Conservation (phyloP, 1,140 invertebrate genomes). For the Galleria mellonella region DNA sequence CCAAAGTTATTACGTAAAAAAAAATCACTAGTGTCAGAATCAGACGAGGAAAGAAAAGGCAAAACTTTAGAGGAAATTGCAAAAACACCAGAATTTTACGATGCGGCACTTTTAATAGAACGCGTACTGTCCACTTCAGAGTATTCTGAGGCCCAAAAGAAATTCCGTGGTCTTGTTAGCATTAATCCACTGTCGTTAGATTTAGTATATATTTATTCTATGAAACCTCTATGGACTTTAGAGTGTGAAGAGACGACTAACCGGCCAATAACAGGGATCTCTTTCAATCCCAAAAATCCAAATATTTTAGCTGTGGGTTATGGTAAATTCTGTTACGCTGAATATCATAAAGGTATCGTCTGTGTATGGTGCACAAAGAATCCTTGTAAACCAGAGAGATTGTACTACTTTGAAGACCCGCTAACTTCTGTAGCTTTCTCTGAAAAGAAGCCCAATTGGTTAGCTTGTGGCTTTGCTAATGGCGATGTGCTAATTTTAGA, state of each 20-base stretch:
- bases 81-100: conserved; percentile 69
- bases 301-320: conserved; percentile 83
- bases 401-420: conserved; percentile 80
- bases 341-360: conserved; percentile 77
- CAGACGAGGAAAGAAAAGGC: conserved; percentile 10
- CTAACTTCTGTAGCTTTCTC: conserved; percentile 86
- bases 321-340: conserved; percentile 76
- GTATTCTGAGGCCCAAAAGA: conserved; percentile 78
- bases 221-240: conserved; percentile 80
- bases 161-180: conserved; percentile 77
- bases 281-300: conserved; percentile 79
- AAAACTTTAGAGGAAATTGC: conserved; percentile 51
- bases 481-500: conserved; percentile 85
- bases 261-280: conserved; percentile 75
- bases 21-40: conserved; percentile 8
- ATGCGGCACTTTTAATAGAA: conserved; percentile 79
- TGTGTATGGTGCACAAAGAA: conserved; percentile 91
- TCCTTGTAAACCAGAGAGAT: conserved; percentile 85
- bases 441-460: conserved; percentile 78
- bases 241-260: conserved; percentile 58
- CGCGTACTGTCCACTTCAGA: conserved; percentile 80
- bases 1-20: conserved; percentile 34
- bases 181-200: conserved; percentile 76
- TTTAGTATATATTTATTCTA: conserved; percentile 77
- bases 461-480: conserved; percentile 87